These are phyloP conservation scores for Stichopus chloronotus DNA, from an alignment of 35 echinoderm and acorn worm species.

Conservation along the genomic window DNA sequence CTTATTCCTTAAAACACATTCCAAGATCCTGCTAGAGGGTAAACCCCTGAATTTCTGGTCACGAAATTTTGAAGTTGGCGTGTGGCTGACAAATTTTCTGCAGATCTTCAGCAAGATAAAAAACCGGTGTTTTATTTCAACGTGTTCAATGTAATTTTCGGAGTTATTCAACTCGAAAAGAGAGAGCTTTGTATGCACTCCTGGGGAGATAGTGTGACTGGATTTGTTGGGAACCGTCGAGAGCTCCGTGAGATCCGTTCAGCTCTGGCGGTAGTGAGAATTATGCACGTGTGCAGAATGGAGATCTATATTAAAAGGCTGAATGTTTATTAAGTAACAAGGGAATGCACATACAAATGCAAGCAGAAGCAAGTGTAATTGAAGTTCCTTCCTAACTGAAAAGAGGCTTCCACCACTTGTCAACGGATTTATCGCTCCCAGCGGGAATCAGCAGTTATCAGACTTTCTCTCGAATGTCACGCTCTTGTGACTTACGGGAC, in stretches of 20 bases:
- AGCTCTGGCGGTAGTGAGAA: background rate
- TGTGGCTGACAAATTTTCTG: background rate
- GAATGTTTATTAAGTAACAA: background rate
- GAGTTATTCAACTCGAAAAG: background rate
- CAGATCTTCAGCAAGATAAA: background rate
- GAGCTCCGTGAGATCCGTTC: background rate
- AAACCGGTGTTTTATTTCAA: too few relatives aligned
- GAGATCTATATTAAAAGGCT: too few relatives aligned
- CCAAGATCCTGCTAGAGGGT: background rate
- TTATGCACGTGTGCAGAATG: too few relatives aligned
- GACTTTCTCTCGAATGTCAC: slow-evolving; percentile 9
- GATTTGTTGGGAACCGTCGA: background rate
- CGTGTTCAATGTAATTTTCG: background rate
- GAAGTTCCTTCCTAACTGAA: background rate
- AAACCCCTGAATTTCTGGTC: background rate
- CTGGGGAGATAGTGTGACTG: slow-evolving; percentile 1
- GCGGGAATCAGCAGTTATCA: background rate
- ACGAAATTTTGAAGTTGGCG: background rate
- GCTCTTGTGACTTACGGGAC: background rate
- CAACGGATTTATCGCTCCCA: background rate
- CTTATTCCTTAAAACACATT: background rate
- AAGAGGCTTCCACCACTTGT: background rate
- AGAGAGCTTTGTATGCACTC: background rate
- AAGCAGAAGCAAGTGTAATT: background rate
- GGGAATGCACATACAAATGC: background rate